These are phyloP conservation scores for Chesias legatella DNA, from an alignment of 2,888 invertebrate genomes.

Conservation along the genomic window DNA sequence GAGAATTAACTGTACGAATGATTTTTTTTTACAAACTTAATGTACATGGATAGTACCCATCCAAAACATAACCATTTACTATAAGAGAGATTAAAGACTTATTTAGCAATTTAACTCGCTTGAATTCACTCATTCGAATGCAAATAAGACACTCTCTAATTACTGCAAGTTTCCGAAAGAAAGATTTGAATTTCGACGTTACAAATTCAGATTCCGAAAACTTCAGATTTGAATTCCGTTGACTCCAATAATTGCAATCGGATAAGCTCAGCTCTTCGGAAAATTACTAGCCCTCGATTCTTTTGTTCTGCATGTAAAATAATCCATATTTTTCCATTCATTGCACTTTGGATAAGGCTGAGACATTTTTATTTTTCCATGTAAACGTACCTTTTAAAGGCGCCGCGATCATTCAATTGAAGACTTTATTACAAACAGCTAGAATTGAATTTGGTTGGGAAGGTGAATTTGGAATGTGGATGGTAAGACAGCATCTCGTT, in stretches of 20 bases:
- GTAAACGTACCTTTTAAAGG: slow-evolving; percentile 38
- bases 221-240: background rate
- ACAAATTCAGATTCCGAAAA: background rate
- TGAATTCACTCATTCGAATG: no score
- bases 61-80: no score
- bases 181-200: no score
- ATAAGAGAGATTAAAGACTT: no score
- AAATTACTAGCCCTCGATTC: slow-evolving; percentile 18
- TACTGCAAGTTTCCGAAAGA: no score
- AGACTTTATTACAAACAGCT: slow-evolving; percentile 24
- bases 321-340: slow-evolving; percentile 53
- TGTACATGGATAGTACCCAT: no score
- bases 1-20: no score
- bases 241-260: slow-evolving; percentile 4
- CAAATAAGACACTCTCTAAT: no score
- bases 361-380: slow-evolving; percentile 48
- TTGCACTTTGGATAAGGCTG: slow-evolving; percentile 49
- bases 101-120: no score
- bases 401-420: slow-evolving; percentile 16
- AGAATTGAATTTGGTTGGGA: slow-evolving; percentile 14
- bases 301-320: slow-evolving; percentile 35
- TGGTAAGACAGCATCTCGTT: slow-evolving; percentile 40
- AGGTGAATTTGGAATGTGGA: slow-evolving; percentile 21
- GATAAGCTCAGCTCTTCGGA: slow-evolving; percentile 10
- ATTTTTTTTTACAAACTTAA: no score